Conservation (phyloP, 2,797 vertebrate genomes). For the Oreochromis mossambicus region DNA sequence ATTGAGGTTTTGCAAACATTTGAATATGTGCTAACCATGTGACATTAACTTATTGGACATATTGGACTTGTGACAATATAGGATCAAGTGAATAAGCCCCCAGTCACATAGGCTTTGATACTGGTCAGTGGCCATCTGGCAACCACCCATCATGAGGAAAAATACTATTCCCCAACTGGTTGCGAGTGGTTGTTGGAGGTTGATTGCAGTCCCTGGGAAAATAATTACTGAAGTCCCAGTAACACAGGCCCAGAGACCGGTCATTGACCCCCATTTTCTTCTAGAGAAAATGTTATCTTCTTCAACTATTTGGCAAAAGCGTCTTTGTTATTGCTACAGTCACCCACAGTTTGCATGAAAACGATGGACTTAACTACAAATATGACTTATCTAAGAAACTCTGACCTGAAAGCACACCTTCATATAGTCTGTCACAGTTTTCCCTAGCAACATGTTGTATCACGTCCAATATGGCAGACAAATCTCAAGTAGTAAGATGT, state of each 20-base stretch:
- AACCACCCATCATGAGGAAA: neutral
- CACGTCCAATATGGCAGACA: neutral
- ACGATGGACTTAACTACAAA: neutral
- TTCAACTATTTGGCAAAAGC: neutral
- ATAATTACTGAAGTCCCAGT: neutral
- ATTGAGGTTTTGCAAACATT: neutral
- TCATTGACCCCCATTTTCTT: neutral
- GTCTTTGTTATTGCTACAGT: neutral
- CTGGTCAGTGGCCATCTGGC: neutral
- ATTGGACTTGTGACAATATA: neutral
- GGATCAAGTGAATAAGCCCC: neutral
- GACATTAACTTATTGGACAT: neutral
- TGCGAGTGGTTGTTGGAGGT: neutral
- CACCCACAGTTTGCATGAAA: neutral
- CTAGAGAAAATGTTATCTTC: neutral
- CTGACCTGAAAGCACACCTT: neutral
- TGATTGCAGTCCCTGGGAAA: neutral
- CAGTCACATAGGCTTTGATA: neutral
- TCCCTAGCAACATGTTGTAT: neutral
- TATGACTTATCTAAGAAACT: neutral
- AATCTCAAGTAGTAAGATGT: neutral
- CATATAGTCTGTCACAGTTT: neutral
- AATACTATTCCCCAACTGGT: neutral
- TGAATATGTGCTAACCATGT: neutral
- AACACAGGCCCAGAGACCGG: neutral